These are phyloP conservation scores for Ceyx cyanopectus DNA, from an alignment of 2,113 vertebrate species.

Conservation along the genomic window DNA sequence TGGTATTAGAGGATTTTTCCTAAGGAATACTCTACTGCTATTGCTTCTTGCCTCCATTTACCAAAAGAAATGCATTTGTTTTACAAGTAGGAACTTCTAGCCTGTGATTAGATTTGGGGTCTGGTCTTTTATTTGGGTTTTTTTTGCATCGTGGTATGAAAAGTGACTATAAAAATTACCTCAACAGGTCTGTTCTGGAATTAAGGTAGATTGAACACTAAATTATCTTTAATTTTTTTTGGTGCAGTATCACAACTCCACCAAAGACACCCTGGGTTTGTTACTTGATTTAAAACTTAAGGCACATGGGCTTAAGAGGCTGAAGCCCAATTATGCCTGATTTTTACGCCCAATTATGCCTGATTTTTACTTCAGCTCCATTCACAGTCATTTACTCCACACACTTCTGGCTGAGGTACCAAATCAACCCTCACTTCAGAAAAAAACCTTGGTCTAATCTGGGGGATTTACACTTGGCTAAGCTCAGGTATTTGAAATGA, in stretches of 20 bases:
- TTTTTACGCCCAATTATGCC: background rate
- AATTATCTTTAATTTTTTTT: background rate
- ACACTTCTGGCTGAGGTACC: background rate
- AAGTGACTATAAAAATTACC: background rate
- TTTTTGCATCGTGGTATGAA: background rate
- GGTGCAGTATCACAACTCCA: background rate
- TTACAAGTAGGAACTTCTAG: slow-evolving; percentile 29
- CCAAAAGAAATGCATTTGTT: slow-evolving; percentile 64
- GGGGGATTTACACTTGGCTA: background rate
- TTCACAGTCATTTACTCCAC: background rate
- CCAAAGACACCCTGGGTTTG: background rate
- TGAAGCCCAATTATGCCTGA: background rate
- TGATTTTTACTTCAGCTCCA: background rate
- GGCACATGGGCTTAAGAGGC: background rate
- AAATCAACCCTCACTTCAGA: background rate
- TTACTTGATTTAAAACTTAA: background rate
- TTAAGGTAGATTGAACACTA: too few species aligned
- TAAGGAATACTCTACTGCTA: slow-evolving; percentile 43
- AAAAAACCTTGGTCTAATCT: background rate
- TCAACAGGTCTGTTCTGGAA: background rate
- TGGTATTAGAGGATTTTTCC: slow-evolving; percentile 46
- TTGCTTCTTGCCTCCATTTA: slow-evolving; percentile 47
- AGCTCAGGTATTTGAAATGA: background rate
- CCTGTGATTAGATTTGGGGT: background rate
- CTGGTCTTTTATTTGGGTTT: background rate